These are phyloP conservation scores for Ligdia adustata DNA, from an alignment of 2,888 invertebrate species.

Conservation along the genomic window DNA sequence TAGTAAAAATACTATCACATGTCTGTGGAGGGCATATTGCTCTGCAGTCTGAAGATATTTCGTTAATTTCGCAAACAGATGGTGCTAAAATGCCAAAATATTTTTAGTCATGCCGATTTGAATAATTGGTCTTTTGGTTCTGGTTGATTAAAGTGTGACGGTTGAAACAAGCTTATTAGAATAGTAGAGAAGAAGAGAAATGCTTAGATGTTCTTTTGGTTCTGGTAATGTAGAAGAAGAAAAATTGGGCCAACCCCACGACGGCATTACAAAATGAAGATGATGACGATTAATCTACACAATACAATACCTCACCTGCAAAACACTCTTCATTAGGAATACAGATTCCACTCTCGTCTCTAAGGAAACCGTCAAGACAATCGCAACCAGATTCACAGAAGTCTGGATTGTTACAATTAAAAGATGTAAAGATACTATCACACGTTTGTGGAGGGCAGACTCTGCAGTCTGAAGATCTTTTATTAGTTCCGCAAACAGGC, in stretches of 20 bases:
- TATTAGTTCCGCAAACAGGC: neutral
- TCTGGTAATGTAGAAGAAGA: no score
- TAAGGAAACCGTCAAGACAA: neutral
- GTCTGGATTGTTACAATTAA: neutral
- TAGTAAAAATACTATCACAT: neutral
- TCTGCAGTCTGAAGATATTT: neutral
- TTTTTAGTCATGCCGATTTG: no score
- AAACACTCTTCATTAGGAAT: neutral
- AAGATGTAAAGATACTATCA: neutral
- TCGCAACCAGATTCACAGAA: neutral
- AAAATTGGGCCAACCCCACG: no score
- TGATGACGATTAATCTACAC: neutral
- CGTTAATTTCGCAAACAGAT: neutral
- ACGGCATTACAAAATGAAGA: no score
- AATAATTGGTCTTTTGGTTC: no score
- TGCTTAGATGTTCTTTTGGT: no score
- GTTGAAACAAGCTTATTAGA: no score
- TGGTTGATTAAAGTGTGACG: no score
- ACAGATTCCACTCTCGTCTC: neutral
- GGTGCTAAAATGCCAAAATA: neutral
- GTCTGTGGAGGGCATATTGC: neutral
- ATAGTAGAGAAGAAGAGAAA: no score
- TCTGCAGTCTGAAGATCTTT: neutral
- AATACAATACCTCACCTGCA: neutral
- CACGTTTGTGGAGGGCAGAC: neutral